Evolutionary conservation across 2,888 invertebrate species (phyloP).

Genomic region (Leucania comma): DNA sequence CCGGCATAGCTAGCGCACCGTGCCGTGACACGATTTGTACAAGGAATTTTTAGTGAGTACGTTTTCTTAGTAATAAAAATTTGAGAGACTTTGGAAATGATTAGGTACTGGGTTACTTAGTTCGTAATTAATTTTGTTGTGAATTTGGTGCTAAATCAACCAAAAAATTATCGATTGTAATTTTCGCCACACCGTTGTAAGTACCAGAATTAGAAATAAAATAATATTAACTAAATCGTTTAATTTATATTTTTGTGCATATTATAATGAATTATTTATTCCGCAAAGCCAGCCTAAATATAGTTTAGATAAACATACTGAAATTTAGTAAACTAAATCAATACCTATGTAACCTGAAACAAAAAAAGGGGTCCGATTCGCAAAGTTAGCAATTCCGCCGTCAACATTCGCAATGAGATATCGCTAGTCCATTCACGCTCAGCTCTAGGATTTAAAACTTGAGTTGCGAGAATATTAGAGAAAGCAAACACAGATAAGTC

Average conservation of each 20-base stretch:
- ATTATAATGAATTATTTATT: neutral
- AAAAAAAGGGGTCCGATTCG: neutral
- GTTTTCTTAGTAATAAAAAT: neutral
- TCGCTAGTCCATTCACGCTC: conserved; percentile 23
- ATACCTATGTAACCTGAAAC: neutral
- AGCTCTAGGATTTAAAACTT: conserved; percentile 35
- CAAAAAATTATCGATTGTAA: neutral
- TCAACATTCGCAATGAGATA: conserved; percentile 16
- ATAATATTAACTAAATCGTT: neutral
- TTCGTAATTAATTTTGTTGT: neutral
- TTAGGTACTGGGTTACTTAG: neutral
- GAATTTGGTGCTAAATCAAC: neutral
- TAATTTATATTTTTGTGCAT: neutral
- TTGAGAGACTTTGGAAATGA: neutral
- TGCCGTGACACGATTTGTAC: conserved; percentile 16
- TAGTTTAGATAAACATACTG: no score
- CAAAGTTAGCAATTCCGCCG: neutral
- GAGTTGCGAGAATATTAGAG: conserved; percentile 48
- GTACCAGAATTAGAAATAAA: neutral
- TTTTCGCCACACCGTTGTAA: neutral
- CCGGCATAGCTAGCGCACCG: conserved; percentile 44
- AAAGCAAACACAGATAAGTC: conserved; percentile 52
- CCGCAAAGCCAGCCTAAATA: neutral
- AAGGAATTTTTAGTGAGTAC: conserved; percentile 11
- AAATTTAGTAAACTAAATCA: neutral